phyloP scores from a whole-genome alignment of 2,797 vertebrate genomes.

The Onychomys leucogaster region DNA sequence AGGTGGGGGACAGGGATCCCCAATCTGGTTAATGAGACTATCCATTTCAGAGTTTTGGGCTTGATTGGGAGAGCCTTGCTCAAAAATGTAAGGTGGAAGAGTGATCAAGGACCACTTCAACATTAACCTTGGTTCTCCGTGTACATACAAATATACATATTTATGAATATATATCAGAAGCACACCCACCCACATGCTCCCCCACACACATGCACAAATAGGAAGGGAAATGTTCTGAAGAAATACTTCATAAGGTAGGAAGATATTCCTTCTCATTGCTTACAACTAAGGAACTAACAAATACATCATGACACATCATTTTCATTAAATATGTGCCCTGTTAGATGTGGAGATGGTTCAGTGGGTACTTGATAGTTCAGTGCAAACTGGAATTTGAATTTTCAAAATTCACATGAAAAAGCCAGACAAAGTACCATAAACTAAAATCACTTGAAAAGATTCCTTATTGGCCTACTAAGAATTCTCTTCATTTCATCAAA shows the following conservation, averaged over 20 bases:
- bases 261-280: not conserved
- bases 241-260: not conserved
- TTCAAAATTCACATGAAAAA: not conserved
- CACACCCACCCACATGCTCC: not conserved
- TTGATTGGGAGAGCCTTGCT: not conserved
- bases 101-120: not conserved
- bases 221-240: not conserved
- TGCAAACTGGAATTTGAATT: not conserved
- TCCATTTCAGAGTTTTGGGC: not conserved
- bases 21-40: not conserved
- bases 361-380: not conserved
- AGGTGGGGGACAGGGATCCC: not conserved
- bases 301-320: not conserved
- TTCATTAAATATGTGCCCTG: not conserved
- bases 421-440: not conserved
- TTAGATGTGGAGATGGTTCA: not conserved
- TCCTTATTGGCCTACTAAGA: not conserved
- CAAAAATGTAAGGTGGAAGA: not conserved
- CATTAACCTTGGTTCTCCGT: not conserved
- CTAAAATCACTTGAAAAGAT: not conserved
- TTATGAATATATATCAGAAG: too few relatives aligned
- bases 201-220: not conserved
- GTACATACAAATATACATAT: not conserved
- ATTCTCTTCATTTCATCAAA: not conserved
- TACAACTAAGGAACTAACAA: slow-evolving; percentile 21